Percentiles rank a stretch among this genome's conserved stretches.
Conservation (phyloP, 2,888 invertebrate genomes). For the Apamea anceps region DNA sequence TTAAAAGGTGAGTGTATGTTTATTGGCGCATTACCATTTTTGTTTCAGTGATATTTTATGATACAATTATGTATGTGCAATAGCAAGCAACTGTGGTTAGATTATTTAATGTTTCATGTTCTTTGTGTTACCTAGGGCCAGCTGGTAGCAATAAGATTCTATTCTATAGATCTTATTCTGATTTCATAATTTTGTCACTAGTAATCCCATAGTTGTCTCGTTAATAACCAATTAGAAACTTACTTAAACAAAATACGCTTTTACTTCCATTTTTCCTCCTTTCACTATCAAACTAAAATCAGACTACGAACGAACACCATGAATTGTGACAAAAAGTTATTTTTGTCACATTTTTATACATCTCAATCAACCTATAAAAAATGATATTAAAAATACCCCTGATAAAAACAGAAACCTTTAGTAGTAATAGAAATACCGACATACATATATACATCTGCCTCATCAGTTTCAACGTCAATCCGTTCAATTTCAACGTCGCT, state of each 20-base stretch:
- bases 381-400: not conserved
- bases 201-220: not conserved
- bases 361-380: not conserved
- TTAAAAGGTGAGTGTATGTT: conserved; percentile 39
- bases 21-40: conserved; percentile 28
- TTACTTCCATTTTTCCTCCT: not conserved
- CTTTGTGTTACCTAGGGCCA: not conserved
- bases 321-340: too few species aligned
- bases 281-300: not conserved
- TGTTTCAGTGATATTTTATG: conserved; percentile 44
- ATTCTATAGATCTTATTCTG: not conserved
- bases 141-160: not conserved
- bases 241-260: not conserved
- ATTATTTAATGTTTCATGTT: not conserved
- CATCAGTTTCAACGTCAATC: not conserved
- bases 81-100: not conserved
- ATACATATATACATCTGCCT: not conserved
- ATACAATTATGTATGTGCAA: not conserved
- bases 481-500: not conserved
- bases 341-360: not conserved
- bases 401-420: not conserved
- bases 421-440: not conserved
- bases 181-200: not conserved
- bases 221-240: not conserved
- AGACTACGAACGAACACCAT: too few species aligned